phyloP scores from a whole-genome alignment of 2,888 invertebrate species.

The Rugalucina vietnamica region DNA sequence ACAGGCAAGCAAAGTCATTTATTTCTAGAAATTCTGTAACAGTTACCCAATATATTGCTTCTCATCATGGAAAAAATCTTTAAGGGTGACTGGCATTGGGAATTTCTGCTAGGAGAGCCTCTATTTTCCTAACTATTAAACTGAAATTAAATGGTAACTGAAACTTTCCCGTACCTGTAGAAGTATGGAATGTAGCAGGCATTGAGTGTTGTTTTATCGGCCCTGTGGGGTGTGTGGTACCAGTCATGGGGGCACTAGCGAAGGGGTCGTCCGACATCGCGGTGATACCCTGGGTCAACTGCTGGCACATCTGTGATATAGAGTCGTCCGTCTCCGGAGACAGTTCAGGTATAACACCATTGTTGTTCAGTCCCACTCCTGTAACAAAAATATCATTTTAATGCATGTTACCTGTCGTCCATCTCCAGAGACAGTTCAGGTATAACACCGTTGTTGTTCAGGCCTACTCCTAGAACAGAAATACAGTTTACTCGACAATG shows the following conservation, averaged over 20 bases:
- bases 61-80: no score
- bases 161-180: slow-evolving; percentile 43
- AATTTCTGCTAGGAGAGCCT: no score
- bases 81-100: no score
- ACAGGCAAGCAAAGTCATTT: no score
- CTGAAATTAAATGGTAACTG: no score
- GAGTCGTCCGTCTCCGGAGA: slow-evolving; percentile 84
- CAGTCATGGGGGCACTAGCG: slow-evolving; percentile 60
- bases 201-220: slow-evolving; percentile 63
- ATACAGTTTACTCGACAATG: no score
- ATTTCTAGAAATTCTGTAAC: no score
- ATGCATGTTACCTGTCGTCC: no score
- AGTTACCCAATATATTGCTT: no score
- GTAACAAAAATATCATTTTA: no score
- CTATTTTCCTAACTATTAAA: no score
- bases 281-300: slow-evolving; percentile 90
- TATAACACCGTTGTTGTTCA: slow-evolving; percentile 64
- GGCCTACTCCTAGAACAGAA: slow-evolving; percentile 33
- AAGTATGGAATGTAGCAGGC: slow-evolving; percentile 61
- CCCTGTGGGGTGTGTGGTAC: slow-evolving; percentile 30
- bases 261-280: slow-evolving; percentile 88
- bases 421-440: slow-evolving; percentile 74
- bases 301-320: slow-evolving; percentile 91
- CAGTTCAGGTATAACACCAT: slow-evolving; percentile 67
- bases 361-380: slow-evolving; percentile 53